Conservation (phyloP, 2,113 vertebrate species). For the Psammodynastes pulverulentus region DNA sequence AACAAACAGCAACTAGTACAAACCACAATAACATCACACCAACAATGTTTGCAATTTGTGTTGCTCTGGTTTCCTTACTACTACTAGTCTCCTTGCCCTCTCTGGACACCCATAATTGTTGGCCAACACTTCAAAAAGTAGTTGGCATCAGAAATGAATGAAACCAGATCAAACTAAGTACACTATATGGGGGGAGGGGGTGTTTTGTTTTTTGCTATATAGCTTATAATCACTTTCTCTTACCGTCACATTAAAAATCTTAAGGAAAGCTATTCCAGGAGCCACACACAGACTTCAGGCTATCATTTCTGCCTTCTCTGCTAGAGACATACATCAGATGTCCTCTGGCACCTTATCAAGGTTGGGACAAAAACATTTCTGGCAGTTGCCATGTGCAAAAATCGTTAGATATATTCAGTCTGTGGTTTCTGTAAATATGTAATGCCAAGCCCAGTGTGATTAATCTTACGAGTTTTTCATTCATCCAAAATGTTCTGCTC, state of each 20-base stretch:
- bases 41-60: too few species aligned
- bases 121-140: neutral
- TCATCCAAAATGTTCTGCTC: neutral
- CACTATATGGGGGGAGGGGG: neutral
- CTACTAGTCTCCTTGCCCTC: neutral
- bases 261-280: neutral
- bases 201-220: neutral
- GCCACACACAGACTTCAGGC: neutral
- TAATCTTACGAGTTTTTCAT: conserved; percentile 3
- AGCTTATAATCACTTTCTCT: neutral
- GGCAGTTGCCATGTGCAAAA: neutral
- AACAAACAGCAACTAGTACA: too few species aligned
- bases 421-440: neutral
- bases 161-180: neutral
- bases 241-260: neutral
- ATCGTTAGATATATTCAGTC: neutral
- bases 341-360: neutral
- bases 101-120: neutral
- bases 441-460: neutral
- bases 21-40: too few species aligned
- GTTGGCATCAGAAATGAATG: neutral
- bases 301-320: neutral
- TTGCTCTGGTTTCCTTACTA: too few species aligned
- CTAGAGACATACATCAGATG: neutral
- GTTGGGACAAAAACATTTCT: neutral